These are phyloP conservation scores for Zeugodacus cucurbitae DNA, from an alignment of 1,140 invertebrate genomes.

Conservation along the genomic window DNA sequence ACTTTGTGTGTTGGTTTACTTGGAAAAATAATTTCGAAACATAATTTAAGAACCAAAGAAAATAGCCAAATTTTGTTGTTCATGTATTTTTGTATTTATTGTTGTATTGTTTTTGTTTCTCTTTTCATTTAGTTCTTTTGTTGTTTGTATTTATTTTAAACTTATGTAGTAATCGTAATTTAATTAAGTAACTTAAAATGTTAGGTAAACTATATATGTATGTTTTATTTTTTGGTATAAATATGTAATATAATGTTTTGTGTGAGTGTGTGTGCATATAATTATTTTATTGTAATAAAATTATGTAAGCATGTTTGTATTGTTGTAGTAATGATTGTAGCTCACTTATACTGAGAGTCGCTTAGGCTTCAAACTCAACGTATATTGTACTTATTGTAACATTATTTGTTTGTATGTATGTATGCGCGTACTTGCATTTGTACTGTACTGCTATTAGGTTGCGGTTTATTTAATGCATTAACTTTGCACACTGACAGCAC, in stretches of 20 bases:
- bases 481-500: neutral
- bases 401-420: neutral
- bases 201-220: neutral
- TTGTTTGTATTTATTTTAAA: neutral
- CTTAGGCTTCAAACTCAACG: neutral
- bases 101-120: neutral
- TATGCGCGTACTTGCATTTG: neutral
- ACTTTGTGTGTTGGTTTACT: neutral
- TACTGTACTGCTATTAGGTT: neutral
- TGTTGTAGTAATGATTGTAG: neutral
- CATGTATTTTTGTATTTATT: constrained; percentile 27
- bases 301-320: neutral
- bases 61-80: constrained; percentile 18
- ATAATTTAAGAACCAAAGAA: neutral
- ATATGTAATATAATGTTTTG: neutral
- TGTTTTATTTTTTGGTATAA: neutral
- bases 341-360: neutral
- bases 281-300: neutral
- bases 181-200: constrained; percentile 11
- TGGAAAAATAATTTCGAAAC: neutral
- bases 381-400: neutral
- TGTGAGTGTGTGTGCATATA: neutral
- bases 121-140: neutral
- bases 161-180: constrained; percentile 1
- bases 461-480: neutral